Evolutionary conservation across 1,140 invertebrate species (phyloP).

Genomic region (Bombus pascuorum): DNA sequence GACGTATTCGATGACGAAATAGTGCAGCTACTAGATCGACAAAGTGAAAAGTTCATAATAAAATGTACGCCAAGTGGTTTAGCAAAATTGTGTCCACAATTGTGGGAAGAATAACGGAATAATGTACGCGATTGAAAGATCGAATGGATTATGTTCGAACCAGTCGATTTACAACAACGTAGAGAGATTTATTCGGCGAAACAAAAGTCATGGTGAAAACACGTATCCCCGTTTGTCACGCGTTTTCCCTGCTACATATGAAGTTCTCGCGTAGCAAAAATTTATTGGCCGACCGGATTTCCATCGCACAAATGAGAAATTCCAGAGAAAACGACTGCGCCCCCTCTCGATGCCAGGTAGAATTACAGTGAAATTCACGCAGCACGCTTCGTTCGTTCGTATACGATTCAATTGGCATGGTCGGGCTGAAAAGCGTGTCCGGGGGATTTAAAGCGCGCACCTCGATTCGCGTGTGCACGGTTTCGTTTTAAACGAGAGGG

Average conservation of each 20-base stretch:
- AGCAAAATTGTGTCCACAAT: too few relatives aligned
- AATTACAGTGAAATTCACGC: slow-evolving; percentile 45
- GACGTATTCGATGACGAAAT: too few relatives aligned
- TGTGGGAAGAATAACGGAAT: not conserved
- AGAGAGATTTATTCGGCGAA: not conserved
- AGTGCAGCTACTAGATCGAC: not conserved
- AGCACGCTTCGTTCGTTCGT: slow-evolving; percentile 7
- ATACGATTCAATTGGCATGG: slow-evolving; percentile 30
- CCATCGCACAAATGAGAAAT: slow-evolving; percentile 48
- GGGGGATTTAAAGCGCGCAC: slow-evolving; percentile 11
- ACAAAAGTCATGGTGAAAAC: not conserved
- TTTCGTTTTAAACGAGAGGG: not conserved
- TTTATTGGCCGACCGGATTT: slow-evolving; percentile 9
- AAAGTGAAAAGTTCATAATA: not conserved
- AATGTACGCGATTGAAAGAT: not conserved
- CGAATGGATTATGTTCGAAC: not conserved
- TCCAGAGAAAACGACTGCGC: slow-evolving; percentile 19
- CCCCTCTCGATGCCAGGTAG: not conserved
- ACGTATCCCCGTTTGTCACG: not conserved
- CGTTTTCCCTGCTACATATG: not conserved
- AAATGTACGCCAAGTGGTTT: not conserved
- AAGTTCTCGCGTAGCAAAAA: not conserved
- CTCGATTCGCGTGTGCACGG: not conserved
- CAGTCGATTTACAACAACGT: not conserved
- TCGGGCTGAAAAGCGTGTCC: slow-evolving; percentile 38